Base-by-base conservation (phyloP, 35 echinoderm and acorn worm genomes). In the Ophioderma brevispina region DNA sequence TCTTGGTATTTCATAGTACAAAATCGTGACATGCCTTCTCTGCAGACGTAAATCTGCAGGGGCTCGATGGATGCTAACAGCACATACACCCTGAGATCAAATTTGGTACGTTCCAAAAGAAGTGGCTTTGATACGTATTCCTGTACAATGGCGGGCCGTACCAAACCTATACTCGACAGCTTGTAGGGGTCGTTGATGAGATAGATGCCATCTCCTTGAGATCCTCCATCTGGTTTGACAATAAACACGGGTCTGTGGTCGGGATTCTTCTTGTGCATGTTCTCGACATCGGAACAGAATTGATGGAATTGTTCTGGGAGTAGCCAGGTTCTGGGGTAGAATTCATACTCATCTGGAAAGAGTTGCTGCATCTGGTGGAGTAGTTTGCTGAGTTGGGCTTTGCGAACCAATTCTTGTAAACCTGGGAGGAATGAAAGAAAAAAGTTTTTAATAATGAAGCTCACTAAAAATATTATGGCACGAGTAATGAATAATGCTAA, bases 161-260 rank as follows among this genome's bases (percentile, higher is more conserved):
- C 78, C 38, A 92, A 76, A 33, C 90, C 94, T 0, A 84, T 87
- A 2, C 63, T 64, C 17, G 89, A 87, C 76, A 95, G 82, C 28
- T 92, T 79, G 35, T 92, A 86, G 33, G 94, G 94, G 80, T 92
- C 82, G 13, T 49, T 92, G 55, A 95, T 79, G 17, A 95, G 40
- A 31, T 95, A 95, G 75, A 95, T 95, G 0, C 94, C 94, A 31
- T 95, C 94, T 0, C 94, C 94, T 78, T 95, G 94, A 38, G 79
- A 84, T 13, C 94, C 94, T 14, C 88, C 80, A 39, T 92, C 90
- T 5, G 94, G 94, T 84, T 95, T 95, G 85, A 95, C 90, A 15
- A 95, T 95, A 40, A 95, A 95, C 46, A 88, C 78, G 32, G 84
- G 89, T 77, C 88, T 95, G 28, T 80, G 37, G 6, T 82, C n/a